These are phyloP conservation scores for Capra hircus DNA, from an alignment of 2,113 vertebrate species.

Conservation along the genomic window DNA sequence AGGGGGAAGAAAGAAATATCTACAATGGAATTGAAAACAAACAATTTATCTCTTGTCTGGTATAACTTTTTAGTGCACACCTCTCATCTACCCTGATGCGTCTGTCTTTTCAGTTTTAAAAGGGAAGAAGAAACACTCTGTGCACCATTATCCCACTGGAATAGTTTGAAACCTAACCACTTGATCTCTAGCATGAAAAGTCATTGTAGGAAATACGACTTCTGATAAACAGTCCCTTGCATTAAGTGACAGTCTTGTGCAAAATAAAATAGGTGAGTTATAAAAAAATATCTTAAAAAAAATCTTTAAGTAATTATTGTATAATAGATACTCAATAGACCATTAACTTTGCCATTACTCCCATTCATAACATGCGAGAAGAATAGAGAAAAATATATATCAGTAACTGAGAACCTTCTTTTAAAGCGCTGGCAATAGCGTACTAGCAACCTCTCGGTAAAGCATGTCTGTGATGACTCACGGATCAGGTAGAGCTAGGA, in stretches of 20 bases:
- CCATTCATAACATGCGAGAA: not conserved
- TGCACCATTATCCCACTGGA: not conserved
- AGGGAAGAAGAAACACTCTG: not conserved
- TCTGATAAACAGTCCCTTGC: slow-evolving; percentile 20
- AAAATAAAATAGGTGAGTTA: slow-evolving; percentile 55
- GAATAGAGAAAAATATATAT: not conserved
- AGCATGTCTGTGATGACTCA: not conserved
- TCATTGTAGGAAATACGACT: slow-evolving; percentile 7
- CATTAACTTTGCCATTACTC: not conserved
- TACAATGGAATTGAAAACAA: not conserved
- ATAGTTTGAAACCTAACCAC: not conserved
- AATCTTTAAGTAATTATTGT: slow-evolving; percentile 34
- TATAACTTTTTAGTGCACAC: not conserved
- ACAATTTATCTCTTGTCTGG: not conserved
- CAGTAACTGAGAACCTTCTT: slow-evolving; percentile 17
- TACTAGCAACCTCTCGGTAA: not conserved
- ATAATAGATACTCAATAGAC: not conserved
- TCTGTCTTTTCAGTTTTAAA: not conserved
- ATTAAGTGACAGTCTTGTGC: not conserved
- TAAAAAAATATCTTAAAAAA: slow-evolving; percentile 31
- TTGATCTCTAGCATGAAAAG: not conserved
- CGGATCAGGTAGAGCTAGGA: slow-evolving; percentile 12
- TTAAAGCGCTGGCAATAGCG: not conserved
- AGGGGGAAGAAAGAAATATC: not conserved
- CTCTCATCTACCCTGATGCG: not conserved